Evolutionary conservation across 2,888 invertebrate species (phyloP).

Genomic region (Drosophila acutilabella): DNA sequence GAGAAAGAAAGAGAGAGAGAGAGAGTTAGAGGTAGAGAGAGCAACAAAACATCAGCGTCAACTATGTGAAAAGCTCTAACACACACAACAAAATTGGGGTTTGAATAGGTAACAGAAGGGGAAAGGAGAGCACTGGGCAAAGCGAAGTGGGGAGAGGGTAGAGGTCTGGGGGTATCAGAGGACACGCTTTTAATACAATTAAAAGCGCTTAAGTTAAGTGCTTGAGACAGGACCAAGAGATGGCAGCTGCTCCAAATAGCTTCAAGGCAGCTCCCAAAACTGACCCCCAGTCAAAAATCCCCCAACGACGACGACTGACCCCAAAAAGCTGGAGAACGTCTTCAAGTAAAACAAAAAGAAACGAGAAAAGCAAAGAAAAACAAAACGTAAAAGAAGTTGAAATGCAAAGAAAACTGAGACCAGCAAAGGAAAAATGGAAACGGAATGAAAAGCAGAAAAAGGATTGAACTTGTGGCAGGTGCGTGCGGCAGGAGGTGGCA

Average conservation of each 20-base stretch:
- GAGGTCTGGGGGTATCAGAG: conserved; percentile 26
- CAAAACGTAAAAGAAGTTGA: background rate
- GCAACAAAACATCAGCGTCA: conserved; percentile 55
- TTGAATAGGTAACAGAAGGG: background rate
- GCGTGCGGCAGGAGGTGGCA: conserved; percentile 32
- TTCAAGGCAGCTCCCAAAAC: conserved; percentile 18
- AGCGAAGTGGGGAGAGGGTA: background rate
- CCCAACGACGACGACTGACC: conserved; percentile 12
- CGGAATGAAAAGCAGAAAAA: conserved; percentile 26
- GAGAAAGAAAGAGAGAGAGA: conserved; percentile 18
- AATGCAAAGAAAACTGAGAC: background rate
- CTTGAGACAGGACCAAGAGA: conserved; percentile 49
- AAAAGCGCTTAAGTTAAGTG: conserved; percentile 76
- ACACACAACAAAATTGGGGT: background rate
- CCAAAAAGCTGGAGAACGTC: conserved; percentile 11
- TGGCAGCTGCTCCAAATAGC: conserved; percentile 30
- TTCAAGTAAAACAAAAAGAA: background rate
- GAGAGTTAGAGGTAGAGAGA: conserved; percentile 7
- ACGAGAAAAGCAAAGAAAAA: background rate
- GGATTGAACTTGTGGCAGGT: conserved; percentile 58
- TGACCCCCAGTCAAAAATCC: conserved; percentile 35
- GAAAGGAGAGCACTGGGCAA: background rate
- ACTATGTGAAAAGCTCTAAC: conserved; percentile 59
- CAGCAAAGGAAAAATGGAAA: background rate
- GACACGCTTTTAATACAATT: conserved; percentile 78